Base-by-base conservation (phyloP, 1,140 invertebrate species). In the Drosophila burlai region DNA sequence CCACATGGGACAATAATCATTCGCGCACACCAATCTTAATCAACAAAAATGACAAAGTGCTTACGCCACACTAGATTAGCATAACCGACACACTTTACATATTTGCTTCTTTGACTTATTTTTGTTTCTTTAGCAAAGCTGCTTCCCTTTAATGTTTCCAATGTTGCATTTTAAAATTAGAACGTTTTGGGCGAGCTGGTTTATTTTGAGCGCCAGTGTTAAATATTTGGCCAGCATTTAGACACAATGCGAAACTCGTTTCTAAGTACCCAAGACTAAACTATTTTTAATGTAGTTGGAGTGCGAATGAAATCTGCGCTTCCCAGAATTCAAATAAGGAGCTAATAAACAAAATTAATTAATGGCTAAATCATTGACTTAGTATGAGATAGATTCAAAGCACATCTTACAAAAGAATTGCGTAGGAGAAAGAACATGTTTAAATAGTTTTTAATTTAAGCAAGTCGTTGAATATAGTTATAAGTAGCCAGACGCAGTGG, bases 131-230 rank as follows among this genome's bases (percentile, higher is more conserved):
- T 73, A 62, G 21, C 57, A 50, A 62, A 59, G 49, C 46, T 34
- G 66, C 58, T 54, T 77, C 60, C 72, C 60, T 47, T 73, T 45
- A 45, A 16, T 26, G 29, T 29, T 50, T 29, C n/a, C 54, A 77
- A 82, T 74, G 80, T 82, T 82, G 80, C 80, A 79, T 40, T 78
- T 83, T 82, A 67, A 68, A 82, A 82, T 82, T 82, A 82, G 80
- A 82, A 78, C 68, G 57, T 47, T 52, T 63, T 52, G 68, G 47
- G 29, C 18, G 31, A 47, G 26, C 57, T 62, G 18, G 16, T 34
- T 73, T 36, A 62, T 38, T 81, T 77, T 77, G 50, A 66, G 79
- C 79, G 73, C 80, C 74, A 68, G 65, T 61, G 63, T 38, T 69
- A 79, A 83, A 83, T 80, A 83, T 83, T 83, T 83, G 76, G 65